phyloP scores from a whole-genome alignment of 2,888 invertebrate species.

The Hemaris fuciformis region DNA sequence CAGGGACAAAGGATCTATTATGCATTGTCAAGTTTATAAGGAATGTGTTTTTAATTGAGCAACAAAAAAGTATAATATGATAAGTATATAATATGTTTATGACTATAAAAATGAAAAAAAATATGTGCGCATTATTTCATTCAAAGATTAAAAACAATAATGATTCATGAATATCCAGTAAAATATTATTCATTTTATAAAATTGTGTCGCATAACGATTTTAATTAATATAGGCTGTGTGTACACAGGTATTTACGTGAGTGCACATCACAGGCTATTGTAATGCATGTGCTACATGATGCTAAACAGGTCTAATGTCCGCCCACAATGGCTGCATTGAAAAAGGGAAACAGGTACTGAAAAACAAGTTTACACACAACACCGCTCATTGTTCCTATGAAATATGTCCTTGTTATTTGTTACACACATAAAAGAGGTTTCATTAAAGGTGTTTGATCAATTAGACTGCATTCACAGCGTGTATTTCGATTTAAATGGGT shows the following conservation, averaged over 20 bases:
- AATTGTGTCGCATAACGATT: not conserved
- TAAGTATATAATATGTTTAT: too few species aligned
- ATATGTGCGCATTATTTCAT: too few species aligned
- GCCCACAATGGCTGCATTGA: not conserved
- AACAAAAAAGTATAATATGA: too few species aligned
- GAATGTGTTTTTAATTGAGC: too few species aligned
- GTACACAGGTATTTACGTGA: not conserved
- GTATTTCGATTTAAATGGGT: not conserved
- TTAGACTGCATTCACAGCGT: not conserved
- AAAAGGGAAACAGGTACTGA: conserved; percentile 7
- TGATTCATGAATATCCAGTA: too few species aligned
- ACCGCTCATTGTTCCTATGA: conserved; percentile 3
- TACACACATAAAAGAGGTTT: not conserved
- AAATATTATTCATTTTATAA: not conserved
- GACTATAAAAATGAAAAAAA: too few species aligned
- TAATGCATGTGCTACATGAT: not conserved
- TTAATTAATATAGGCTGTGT: not conserved
- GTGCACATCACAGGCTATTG: not conserved
- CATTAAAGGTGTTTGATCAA: conserved; percentile 5
- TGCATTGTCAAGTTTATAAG: too few species aligned
- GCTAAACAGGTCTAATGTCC: not conserved
- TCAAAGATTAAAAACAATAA: too few species aligned
- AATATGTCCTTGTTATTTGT: conserved; percentile 5
- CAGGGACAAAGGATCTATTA: too few species aligned
- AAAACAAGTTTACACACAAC: conserved; percentile 7